phyloP scores from a whole-genome alignment of 2,113 vertebrate genomes.

The Stomatorhinus ivindoensis region DNA sequence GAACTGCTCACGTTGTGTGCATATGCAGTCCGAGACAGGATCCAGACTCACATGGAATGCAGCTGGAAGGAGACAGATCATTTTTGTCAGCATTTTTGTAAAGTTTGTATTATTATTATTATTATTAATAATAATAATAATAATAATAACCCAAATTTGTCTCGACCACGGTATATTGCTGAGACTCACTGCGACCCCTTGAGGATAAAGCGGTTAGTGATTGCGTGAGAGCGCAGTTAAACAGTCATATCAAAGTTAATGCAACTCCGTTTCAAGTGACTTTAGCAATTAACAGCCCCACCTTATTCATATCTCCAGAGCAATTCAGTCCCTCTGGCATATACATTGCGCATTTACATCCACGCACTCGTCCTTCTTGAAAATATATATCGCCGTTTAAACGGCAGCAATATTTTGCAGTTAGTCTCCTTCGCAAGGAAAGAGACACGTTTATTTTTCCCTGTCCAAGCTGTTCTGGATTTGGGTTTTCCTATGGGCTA shows the following conservation, averaged over 20 bases:
- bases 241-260: background rate
- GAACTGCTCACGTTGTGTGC: background rate
- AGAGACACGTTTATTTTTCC: background rate
- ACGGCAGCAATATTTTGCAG: background rate
- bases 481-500: background rate
- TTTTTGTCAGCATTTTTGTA: background rate
- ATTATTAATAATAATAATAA: background rate
- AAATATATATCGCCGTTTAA: background rate
- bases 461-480: background rate
- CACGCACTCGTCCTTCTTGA: background rate
- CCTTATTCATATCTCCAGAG: background rate
- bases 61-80: background rate
- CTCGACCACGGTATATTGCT: background rate
- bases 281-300: background rate
- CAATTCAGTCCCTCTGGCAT: background rate
- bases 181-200: background rate
- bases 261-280: background rate
- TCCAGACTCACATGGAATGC: background rate
- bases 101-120: background rate
- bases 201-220: background rate
- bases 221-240: background rate
- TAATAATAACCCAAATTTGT: background rate
- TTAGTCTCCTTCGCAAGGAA: background rate
- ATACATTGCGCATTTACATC: background rate
- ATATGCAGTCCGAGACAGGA: background rate